phyloP scores from a whole-genome alignment of 2,888 invertebrate genomes.

The Amiota minor region DNA sequence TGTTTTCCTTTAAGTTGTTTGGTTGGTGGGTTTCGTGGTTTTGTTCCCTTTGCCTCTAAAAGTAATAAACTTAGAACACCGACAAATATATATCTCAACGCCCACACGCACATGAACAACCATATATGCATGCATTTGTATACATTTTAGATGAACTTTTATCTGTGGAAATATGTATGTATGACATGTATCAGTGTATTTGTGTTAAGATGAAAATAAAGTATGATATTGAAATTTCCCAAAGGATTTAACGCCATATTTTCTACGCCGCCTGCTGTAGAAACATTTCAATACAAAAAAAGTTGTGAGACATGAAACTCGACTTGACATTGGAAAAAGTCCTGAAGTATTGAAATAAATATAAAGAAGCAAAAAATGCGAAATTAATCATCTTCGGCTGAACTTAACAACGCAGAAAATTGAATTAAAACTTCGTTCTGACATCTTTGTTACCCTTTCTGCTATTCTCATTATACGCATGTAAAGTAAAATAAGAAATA shows the following conservation, averaged over 20 bases:
- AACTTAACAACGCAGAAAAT: slow-evolving; percentile 66
- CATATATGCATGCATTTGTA: slow-evolving; percentile 33
- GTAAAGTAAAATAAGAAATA: neutral
- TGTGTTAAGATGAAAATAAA: slow-evolving; percentile 52
- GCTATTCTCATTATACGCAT: neutral
- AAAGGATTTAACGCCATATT: slow-evolving; percentile 66
- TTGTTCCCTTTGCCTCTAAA: slow-evolving; percentile 39
- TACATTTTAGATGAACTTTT: neutral
- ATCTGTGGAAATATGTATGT: neutral
- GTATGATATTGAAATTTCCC: slow-evolving; percentile 67
- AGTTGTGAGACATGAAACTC: slow-evolving; percentile 40
- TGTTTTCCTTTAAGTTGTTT: neutral
- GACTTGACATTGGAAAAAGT: slow-evolving; percentile 39
- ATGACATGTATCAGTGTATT: neutral
- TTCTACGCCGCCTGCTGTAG: slow-evolving; percentile 45
- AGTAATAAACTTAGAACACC: slow-evolving; percentile 55
- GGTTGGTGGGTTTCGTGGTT: neutral
- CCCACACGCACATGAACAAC: slow-evolving; percentile 10
- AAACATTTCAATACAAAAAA: slow-evolving; percentile 45
- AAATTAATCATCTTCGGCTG: slow-evolving; percentile 65
- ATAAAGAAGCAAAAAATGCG: slow-evolving; percentile 66
- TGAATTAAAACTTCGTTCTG: slow-evolving; percentile 63
- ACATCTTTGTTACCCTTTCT: slow-evolving; percentile 50
- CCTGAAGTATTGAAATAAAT: slow-evolving; percentile 38
- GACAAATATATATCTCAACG: slow-evolving; percentile 41